These are phyloP conservation scores for Muraenolepis orangiensis DNA, from an alignment of 2,797 vertebrate species.

Conservation along the genomic window DNA sequence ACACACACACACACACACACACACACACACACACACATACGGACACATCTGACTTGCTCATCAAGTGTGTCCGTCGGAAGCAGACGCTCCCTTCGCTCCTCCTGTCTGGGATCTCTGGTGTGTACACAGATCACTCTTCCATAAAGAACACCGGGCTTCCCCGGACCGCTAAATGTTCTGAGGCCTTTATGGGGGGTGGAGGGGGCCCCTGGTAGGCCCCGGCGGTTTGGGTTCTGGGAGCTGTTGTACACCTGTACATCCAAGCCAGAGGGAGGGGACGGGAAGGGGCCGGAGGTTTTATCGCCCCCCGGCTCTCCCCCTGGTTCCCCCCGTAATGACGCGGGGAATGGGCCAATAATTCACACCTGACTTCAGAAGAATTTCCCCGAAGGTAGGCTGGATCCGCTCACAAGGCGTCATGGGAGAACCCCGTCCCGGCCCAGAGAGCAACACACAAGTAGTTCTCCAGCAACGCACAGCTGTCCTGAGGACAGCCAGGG, in stretches of 20 bases:
- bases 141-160: slow-evolving; percentile 43
- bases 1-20: slow-evolving; percentile 3
- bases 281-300: slow-evolving; percentile 36
- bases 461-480: not conserved
- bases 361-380: slow-evolving; percentile 52
- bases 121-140: slow-evolving; percentile 29
- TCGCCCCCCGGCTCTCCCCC: slow-evolving; percentile 13
- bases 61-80: slow-evolving; percentile 18
- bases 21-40: slow-evolving; percentile 4
- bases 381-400: slow-evolving; percentile 46
- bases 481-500: not conserved
- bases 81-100: slow-evolving; percentile 32
- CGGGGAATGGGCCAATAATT: slow-evolving; percentile 53
- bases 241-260: slow-evolving; percentile 51
- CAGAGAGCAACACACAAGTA: slow-evolving; percentile 18
- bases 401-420: slow-evolving; percentile 18
- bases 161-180: slow-evolving; percentile 34
- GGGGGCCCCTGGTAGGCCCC: slow-evolving; percentile 6
- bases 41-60: slow-evolving; percentile 21
- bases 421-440: slow-evolving; percentile 6
- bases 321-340: slow-evolving; percentile 47
- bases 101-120: slow-evolving; percentile 27
- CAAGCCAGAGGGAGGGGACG: slow-evolving; percentile 13
- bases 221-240: slow-evolving; percentile 23
- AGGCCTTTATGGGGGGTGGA: slow-evolving; percentile 28